Evolutionary conservation across 2,113 vertebrate genomes (phyloP), one percentile per base, ranked within the genome.

Genomic region (Hucho hucho): DNA sequence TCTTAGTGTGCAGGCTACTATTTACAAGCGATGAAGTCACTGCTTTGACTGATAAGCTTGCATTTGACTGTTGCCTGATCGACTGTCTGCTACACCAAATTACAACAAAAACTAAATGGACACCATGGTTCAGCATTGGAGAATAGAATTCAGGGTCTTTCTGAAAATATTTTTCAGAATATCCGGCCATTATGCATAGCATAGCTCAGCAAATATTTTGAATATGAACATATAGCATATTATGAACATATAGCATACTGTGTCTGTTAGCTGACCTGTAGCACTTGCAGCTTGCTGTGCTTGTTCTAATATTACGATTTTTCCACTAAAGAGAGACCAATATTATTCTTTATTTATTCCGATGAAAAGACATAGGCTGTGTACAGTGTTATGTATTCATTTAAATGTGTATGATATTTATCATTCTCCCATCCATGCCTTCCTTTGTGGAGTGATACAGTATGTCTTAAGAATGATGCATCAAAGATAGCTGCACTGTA

Each of bases 241-340:
- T n/a, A n/a, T n/a, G n/a, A n/a, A 73, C 75, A 75, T 81, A 74
- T 53, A 65, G 4, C 9, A 53, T 76, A 3, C 32, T 32, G 32
- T 32, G 1, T n/a, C 18, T 61, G 58, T 61, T 37, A 26, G 73
- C 81, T 75, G n/a, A 24, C 73, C 64, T 82, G 61, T 81, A 79
- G 43, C 71, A 70, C 20, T 24, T 75, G 25, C 80, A 77, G n/a
- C 73, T 80, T 22, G 53, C 43, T 13, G 53, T 43, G 65, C 32
- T 67, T 26, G 47, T 49, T 78, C 81, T 74, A 79, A 84, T 79
- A 76, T 84, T 81, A 16, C 1, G 73, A 80, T 70, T 81, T 89
- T 81, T 79, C 53, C 79, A 77, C 65, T 32, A 74, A 67, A 76
- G 76, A 76, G 76, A 22, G 24, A 43, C 79, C 25, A 58, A 49